Percentiles rank a stretch among this genome's conserved stretches.
These are phyloP conservation scores for Lissocephala sabroskyi DNA, from an alignment of 2,888 invertebrate species.

Conservation along the genomic window DNA sequence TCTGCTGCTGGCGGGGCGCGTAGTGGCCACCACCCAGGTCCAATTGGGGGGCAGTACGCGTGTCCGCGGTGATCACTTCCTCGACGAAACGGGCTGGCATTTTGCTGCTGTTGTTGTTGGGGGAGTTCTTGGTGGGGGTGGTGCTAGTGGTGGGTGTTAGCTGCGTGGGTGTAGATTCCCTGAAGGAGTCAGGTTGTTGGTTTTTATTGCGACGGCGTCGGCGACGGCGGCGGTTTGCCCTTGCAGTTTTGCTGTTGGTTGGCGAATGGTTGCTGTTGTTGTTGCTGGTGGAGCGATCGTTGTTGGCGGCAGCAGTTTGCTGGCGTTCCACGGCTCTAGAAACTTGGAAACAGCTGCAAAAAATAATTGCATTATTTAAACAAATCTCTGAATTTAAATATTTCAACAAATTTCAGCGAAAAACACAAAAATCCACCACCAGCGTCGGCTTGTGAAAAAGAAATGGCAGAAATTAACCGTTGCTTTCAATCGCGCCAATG, in stretches of 20 bases:
- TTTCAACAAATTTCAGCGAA: no score
- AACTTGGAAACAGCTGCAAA: no score
- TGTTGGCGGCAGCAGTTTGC: constrained; percentile 52
- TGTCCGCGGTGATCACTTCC: constrained; percentile 70
- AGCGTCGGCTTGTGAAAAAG: no score
- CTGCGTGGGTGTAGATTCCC: constrained; percentile 38
- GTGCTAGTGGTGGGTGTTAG: constrained; percentile 35
- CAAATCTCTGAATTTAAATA: no score
- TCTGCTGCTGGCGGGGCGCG: constrained; percentile 37
- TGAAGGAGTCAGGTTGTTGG: constrained; percentile 49
- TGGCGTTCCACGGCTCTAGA: constrained; percentile 51
- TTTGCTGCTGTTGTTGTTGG: constrained; percentile 46
- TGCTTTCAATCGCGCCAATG: no score
- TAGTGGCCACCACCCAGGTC: constrained; percentile 64
- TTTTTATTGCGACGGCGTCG: constrained; percentile 65
- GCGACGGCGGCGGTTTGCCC: constrained; percentile 64
- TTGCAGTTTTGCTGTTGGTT: constrained; percentile 53
- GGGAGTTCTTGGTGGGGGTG: constrained; percentile 22
- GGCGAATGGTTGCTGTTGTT: constrained; percentile 19
- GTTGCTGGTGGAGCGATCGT: constrained; percentile 20
- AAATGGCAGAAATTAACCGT: no score
- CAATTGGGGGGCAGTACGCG: constrained; percentile 61
- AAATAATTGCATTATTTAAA: no score
- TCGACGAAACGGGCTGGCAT: constrained; percentile 82
- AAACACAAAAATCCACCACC: no score